Percentiles rank a stretch among this genome's conserved stretches.
Conservation (phyloP, 2,113 vertebrate genomes). For the Anseranas semipalmata region DNA sequence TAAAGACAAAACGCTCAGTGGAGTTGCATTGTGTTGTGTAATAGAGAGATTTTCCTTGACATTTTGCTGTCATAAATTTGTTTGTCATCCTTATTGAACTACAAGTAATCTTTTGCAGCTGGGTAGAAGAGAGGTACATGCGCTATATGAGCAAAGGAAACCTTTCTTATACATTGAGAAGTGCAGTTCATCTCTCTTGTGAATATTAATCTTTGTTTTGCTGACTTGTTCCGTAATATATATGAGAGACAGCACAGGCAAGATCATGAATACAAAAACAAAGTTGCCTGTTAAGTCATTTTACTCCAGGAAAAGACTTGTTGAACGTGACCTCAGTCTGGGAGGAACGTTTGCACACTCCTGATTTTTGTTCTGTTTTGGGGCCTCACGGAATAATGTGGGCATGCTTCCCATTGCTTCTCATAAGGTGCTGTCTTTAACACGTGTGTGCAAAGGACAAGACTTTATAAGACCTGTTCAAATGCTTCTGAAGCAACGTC, state of each 20-base stretch:
- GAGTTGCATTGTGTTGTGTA: neutral
- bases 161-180: neutral
- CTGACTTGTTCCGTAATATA: neutral
- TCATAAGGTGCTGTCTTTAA: fast-evolving
- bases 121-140: neutral
- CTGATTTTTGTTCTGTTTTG: neutral
- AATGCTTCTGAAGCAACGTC: neutral
- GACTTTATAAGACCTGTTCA: neutral
- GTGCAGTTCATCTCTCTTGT: neutral
- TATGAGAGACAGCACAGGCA: neutral
- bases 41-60: neutral
- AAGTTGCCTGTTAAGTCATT: neutral
- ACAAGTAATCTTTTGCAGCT: neutral
- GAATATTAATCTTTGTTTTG: neutral
- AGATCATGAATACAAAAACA: neutral
- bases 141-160: neutral
- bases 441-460: neutral
- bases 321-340: neutral
- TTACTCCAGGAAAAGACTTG: neutral
- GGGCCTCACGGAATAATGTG: neutral
- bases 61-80: neutral
- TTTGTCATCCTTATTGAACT: neutral
- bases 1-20: neutral
- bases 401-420: neutral
- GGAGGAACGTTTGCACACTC: neutral